Evolutionary conservation across 2,888 invertebrate genomes (phyloP).

Genomic region (Schizaphis graminum): DNA sequence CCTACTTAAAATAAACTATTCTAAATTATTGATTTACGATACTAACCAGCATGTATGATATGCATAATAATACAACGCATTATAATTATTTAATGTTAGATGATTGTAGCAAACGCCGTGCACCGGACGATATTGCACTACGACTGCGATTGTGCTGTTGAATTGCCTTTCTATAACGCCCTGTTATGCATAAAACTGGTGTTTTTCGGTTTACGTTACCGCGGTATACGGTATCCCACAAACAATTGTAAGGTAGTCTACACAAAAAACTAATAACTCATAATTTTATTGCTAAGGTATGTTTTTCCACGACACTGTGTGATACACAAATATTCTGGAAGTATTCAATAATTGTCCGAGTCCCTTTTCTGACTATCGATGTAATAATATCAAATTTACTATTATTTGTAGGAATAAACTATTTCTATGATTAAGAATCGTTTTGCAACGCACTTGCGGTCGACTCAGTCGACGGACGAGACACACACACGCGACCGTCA

Average conservation of each 20-base stretch:
- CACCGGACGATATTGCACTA: background rate
- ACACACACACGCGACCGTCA: no score
- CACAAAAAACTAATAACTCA: background rate
- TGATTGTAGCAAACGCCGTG: background rate
- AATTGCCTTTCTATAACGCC: background rate
- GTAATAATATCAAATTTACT: background rate
- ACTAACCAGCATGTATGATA: background rate
- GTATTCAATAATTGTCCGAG: background rate
- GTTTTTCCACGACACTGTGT: background rate
- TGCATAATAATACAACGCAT: no score
- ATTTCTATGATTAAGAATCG: background rate
- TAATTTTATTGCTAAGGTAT: background rate
- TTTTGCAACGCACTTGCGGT: background rate
- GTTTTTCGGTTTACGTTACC: background rate
- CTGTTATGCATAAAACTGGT: background rate
- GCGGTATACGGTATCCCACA: no score
- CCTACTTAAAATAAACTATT: background rate
- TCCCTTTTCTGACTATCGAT: background rate
- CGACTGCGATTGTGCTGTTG: background rate
- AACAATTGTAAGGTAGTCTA: background rate
- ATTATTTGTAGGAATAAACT: background rate
- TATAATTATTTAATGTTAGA: no score
- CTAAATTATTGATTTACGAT: background rate
- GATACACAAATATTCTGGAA: background rate
- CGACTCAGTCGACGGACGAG: no score